Evolutionary conservation across 37 sponge, comb jelly and placozoan genomes (phyloP), one percentile per base, ranked within the genome.

Genomic region (Dysidea cf. avara): DNA sequence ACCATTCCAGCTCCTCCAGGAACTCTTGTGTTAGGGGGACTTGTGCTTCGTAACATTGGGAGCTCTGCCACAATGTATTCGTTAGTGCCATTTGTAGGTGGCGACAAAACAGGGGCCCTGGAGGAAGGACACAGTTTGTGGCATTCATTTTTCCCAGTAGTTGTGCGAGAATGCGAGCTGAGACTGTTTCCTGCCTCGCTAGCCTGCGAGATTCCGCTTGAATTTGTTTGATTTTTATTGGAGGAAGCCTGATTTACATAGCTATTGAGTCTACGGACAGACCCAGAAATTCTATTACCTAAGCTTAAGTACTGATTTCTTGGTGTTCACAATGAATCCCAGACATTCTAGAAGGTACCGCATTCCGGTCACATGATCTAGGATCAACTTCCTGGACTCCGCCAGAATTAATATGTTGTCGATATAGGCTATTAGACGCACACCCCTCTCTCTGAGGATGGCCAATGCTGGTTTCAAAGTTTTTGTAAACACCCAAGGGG

Each of bases 201-300:
- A 39, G 47, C 51, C 32, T 20, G 49, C 6, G 43, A 7, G 53
- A 14, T 14, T n/a, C 55, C 49, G 7, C 4, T 5, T 33, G 55
- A 12, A 69, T 7, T 20, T 3, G 24, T 25, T 32, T 66, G 25
- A 66, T 3, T 30, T 69, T 51, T 36, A 53, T 28, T 24, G 18
- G 22, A 9, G 71, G 71, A 13, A 69, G 71, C 20, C 32, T 18
- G 21, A 76, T 32, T 17, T 56, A 24, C 78, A 76, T 76, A 16
- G 31, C 35, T 18, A 7, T 32, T 38, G 72, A n/a, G 31, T 58
- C 24, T 4, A 73, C 30, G n/a, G 40, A 20, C 7, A 80, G 57
- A 14, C 81, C 81, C 7, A 80, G 81, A 46, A 80, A 71, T 2
- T 80, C 68, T 21, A 77, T 50, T 2, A 6, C 39, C 53, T 77